Conservation (phyloP, 2,113 vertebrate species). For the Etheostoma spectabile region DNA sequence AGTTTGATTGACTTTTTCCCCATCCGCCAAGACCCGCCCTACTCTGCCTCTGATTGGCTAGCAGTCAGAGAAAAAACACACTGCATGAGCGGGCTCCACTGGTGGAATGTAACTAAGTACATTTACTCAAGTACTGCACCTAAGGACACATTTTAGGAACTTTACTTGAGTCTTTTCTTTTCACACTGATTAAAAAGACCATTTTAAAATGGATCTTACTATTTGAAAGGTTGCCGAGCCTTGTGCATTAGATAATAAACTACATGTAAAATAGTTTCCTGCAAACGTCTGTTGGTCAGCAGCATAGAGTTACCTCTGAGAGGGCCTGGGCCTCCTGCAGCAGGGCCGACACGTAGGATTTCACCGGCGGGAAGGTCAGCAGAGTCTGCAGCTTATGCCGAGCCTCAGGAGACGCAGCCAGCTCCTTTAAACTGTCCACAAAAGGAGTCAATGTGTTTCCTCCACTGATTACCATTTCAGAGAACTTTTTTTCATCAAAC, state of each 20-base stretch:
- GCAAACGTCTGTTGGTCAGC: neutral
- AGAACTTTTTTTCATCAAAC: neutral
- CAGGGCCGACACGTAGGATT: conserved; percentile 80
- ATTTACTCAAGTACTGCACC: too few relatives aligned
- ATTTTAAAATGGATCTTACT: too few relatives aligned
- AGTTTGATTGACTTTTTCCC: too few relatives aligned
- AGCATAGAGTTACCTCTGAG: conserved; percentile 84
- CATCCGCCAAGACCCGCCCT: too few relatives aligned
- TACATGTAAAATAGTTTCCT: neutral
- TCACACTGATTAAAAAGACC: too few relatives aligned
- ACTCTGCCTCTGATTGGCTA: too few relatives aligned
- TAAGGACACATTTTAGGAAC: too few relatives aligned
- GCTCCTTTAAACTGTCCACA: conserved; percentile 86
- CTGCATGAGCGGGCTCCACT: too few relatives aligned
- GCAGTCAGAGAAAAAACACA: too few relatives aligned
- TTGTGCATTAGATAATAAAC: neutral
- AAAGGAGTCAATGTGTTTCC: neutral
- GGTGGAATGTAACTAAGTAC: too few relatives aligned
- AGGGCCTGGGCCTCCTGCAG: conserved; percentile 85
- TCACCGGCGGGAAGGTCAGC: conserved; percentile 80
- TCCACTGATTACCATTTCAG: neutral
- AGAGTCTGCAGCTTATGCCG: conserved; percentile 87
- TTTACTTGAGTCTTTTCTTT: too few relatives aligned
- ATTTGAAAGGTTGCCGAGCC: too few relatives aligned
- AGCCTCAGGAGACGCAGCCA: conserved; percentile 81